Evolutionary conservation across 2,113 vertebrate species (phyloP), one percentile per base, ranked within the genome.

Genomic region (Uria aalge): DNA sequence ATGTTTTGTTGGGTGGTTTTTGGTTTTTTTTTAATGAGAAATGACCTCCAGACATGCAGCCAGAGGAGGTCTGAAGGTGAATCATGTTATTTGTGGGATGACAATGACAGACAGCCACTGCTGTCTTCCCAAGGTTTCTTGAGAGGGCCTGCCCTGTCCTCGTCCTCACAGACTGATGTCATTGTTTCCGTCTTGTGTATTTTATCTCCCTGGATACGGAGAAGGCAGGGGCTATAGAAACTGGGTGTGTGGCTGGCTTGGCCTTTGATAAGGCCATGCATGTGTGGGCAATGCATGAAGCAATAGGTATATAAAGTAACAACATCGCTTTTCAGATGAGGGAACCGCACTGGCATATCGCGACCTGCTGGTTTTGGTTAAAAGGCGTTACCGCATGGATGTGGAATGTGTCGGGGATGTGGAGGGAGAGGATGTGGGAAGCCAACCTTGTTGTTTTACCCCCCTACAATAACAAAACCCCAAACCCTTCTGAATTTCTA

Each of bases 121-220:
- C 56, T 69, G 53, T 86, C 90, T 90, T 94, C 86, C 68, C 43
- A 34, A 16, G 18, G 4, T 41, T 85, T 90, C 80, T 76, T 71
- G 24, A 53, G 84, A 85, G 36, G 18, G n/a, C 38, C 38, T 56
- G 57, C 80, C 67, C 36, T 15, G 6, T 90, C 55, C 48, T 85
- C 20, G 15, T 88, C 90, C 74, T 88, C 15, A 3, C 32, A 9
- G 85, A 64, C 27, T 95, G 97, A 97, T 91, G 92, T 97, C 68
- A 96, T 93, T 97, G 96, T 97, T 97, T 97, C 83, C 7, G 0
- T 88, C 72, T 81, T 97, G 97, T 97, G 68, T 96, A 57, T 95
- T 94, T 96, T 80, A 81, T 97, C 95, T 96, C 97, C 97, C 85
- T 96, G 96, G 98, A 96, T 94, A 97, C 88, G 0, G 67, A 76